phyloP scores from a whole-genome alignment of 1,140 invertebrate genomes.

The Nasonia longicornis region DNA sequence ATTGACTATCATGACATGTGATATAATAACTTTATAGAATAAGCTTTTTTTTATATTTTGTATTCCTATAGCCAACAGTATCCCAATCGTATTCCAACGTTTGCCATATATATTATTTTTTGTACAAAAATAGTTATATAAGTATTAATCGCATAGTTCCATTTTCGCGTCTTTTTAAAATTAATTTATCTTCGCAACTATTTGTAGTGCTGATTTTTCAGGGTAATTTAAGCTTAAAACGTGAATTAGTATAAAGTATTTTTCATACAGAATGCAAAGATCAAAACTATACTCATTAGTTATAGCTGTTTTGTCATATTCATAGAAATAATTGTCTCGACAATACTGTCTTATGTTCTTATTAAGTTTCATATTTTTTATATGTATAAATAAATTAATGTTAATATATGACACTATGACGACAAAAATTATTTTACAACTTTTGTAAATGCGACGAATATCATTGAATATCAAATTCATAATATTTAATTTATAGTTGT shows the following conservation, averaged over 20 bases:
- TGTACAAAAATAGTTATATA: slow-evolving; percentile 17
- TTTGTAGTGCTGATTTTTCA: not conserved
- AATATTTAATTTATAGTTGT: not conserved
- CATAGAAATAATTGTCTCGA: not conserved
- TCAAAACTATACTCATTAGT: not conserved
- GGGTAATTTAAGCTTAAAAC: not conserved
- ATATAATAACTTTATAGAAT: slow-evolving; percentile 16
- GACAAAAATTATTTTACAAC: not conserved
- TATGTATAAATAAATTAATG: not conserved
- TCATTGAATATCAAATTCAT: not conserved
- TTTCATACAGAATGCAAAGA: not conserved
- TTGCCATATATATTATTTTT: slow-evolving; percentile 45
- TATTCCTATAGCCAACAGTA: slow-evolving; percentile 16
- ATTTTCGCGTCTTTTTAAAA: not conserved
- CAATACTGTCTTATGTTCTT: not conserved
- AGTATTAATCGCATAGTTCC: not conserved
- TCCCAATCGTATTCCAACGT: slow-evolving; percentile 34
- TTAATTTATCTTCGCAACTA: not conserved
- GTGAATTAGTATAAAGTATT: not conserved
- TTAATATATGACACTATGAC: not conserved
- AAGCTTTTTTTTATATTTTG: slow-evolving; percentile 17
- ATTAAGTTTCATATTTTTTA: slow-evolving; percentile 16
- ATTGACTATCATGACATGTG: slow-evolving; percentile 27
- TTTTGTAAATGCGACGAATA: not conserved
- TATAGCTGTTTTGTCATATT: not conserved